These are phyloP conservation scores for Tor tambroides DNA, from an alignment of 2,113 vertebrate species.

Conservation along the genomic window DNA sequence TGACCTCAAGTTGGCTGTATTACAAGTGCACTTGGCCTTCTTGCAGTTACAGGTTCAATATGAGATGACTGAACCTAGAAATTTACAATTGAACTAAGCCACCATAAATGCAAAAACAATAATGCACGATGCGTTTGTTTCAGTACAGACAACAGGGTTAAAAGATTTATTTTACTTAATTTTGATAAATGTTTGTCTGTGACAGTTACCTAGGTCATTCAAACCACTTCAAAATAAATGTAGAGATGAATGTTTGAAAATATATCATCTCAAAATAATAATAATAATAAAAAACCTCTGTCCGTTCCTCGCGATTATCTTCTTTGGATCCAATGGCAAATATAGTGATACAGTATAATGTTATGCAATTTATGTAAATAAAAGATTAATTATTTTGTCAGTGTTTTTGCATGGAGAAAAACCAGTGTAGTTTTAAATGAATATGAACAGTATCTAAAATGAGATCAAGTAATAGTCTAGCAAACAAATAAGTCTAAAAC, in stretches of 20 bases:
- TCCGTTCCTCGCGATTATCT: too few species aligned
- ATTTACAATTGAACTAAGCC: neutral
- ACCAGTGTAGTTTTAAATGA: neutral
- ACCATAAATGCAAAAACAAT: neutral
- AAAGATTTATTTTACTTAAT: neutral
- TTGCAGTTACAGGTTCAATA: neutral
- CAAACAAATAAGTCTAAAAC: neutral
- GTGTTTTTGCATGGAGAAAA: neutral
- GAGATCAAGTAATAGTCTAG: neutral
- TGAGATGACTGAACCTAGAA: neutral
- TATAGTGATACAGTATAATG: neutral
- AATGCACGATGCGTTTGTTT: neutral
- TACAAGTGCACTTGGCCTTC: neutral
- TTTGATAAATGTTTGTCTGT: too few species aligned
- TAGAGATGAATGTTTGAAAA: neutral
- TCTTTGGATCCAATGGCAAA: neutral
- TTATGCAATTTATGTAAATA: neutral
- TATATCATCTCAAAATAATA: too few species aligned
- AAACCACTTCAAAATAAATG: neutral
- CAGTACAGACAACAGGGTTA: neutral
- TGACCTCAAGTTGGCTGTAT: neutral
- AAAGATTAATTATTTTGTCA: neutral
- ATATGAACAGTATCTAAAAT: neutral
- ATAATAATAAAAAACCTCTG: too few species aligned
- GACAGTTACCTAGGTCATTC: neutral